Base-by-base conservation (phyloP, 2,888 invertebrate genomes). In the Rhamphomyia laevipes region DNA sequence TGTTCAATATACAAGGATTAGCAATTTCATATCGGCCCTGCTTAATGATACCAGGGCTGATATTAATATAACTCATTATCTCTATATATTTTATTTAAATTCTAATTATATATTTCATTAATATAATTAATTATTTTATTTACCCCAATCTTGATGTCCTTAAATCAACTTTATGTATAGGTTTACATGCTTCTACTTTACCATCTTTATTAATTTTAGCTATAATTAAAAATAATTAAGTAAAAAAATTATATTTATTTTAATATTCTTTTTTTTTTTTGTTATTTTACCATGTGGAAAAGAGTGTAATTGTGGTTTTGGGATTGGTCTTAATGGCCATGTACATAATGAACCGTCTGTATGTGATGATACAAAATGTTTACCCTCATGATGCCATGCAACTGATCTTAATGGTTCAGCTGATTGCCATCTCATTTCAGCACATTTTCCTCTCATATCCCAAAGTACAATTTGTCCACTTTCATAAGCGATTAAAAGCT, bases 301-400 rank as follows among this genome's bases (percentile, higher is more conserved):
- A 47, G 86, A 83, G 63, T 89, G 77, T 61, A 82, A 84, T 59
- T 83, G 73, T 40, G 93, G 90, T 67, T 90, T 83, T 48, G 80
- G 76, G 59, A 83, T 80, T 55, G 77, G 77, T 64, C 86, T 81
- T 52, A 87, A 75, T 63, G 80, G 85, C 96, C 96, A 99, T 48
- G 93, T 91, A 60, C 90, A 87, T 52, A 99, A 79, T 51, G 92
- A 93, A 54, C 99, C 99, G 74, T 99, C 96, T 40, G 82, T 81
- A 73, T 99, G 97, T 62, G 92, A 90, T 59, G 86, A 86, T 84
- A 99, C 89, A 68, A 99, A 90, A 73, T 91, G 88, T 74, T 93
- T 94, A 57, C 96, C 99, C 73, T 99, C 97, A 73, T 89, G 85
- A 71, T 96, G 94, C 99, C 99, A 99, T 55, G 90, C 81, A 61